Conservation (phyloP, 2,113 vertebrate species). For the Chaenogobius annularis region DNA sequence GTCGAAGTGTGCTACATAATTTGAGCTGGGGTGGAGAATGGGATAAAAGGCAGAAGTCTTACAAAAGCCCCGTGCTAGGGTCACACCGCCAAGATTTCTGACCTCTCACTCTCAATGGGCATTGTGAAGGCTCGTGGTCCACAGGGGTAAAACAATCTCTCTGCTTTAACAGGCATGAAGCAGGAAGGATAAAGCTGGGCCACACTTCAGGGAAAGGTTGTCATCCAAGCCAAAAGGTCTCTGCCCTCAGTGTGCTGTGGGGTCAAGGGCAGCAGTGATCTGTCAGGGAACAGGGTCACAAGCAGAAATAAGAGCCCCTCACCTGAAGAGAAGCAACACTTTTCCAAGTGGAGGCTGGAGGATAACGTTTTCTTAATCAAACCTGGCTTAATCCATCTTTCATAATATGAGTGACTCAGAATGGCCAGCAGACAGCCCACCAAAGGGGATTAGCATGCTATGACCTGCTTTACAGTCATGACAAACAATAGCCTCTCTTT, state of each 20-base stretch:
- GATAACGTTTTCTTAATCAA: slow-evolving; percentile 6
- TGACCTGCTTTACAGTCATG: slow-evolving; percentile 66
- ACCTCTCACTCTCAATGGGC: slow-evolving; percentile 62
- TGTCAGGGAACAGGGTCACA: slow-evolving; percentile 20
- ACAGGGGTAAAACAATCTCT: slow-evolving; percentile 60
- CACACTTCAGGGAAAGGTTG: slow-evolving; percentile 38
- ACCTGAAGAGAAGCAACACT: slow-evolving; percentile 30
- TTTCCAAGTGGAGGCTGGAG: not conserved
- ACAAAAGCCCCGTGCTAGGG: slow-evolving; percentile 42
- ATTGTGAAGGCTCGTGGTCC: slow-evolving; percentile 60
- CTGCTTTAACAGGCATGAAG: slow-evolving; percentile 67
- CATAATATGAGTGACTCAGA: slow-evolving; percentile 16
- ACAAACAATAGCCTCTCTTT: slow-evolving; percentile 46
- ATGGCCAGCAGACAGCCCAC: slow-evolving; percentile 22
- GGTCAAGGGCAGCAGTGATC: slow-evolving; percentile 52
- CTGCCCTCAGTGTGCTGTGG: slow-evolving; percentile 22
- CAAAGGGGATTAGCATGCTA: slow-evolving; percentile 62
- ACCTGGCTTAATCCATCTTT: slow-evolving; percentile 5
- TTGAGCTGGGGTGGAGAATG: slow-evolving; percentile 56
- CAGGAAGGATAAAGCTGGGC: slow-evolving; percentile 46
- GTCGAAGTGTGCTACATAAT: slow-evolving; percentile 49
- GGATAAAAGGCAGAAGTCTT: slow-evolving; percentile 48
- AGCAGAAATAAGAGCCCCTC: not conserved
- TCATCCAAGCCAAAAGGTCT: slow-evolving; percentile 32
- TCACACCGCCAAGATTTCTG: slow-evolving; percentile 49